Conservation (phyloP, 2,888 invertebrate genomes). For the Harpalus rubripes region DNA sequence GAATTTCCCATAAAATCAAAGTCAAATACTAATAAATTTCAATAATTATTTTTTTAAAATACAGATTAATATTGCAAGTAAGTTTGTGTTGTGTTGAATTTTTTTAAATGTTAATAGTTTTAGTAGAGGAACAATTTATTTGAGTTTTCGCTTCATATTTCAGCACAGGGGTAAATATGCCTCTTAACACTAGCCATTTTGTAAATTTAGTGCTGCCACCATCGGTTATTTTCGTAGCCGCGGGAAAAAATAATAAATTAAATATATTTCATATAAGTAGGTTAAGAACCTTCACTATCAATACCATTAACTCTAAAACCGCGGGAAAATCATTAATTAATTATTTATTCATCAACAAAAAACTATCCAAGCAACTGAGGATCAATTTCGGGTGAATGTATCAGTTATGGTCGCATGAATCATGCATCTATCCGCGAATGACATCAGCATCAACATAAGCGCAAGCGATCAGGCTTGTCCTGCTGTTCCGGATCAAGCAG, state of each 20-base stretch:
- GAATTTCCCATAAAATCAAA: no score
- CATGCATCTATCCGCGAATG: neutral
- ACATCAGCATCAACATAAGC: constrained; percentile 27
- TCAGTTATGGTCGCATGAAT: constrained; percentile 25
- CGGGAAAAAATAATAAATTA: neutral
- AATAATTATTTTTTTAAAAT: no score
- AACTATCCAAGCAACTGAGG: neutral
- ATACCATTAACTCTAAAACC: neutral
- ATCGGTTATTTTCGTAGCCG: no score
- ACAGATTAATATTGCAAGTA: no score
- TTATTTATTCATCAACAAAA: neutral
- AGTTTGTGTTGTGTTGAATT: no score
- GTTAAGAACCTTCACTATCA: constrained; percentile 3
- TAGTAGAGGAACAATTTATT: no score
- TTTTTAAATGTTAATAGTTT: no score
- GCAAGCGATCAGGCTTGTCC: neutral
- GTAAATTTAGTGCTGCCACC: no score
- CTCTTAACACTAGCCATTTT: no score
- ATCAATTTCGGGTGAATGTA: constrained; percentile 27
- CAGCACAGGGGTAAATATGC: no score
- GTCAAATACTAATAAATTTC: no score
- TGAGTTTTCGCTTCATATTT: no score
- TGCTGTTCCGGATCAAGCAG: neutral
- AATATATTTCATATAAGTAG: neutral
- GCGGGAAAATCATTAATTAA: neutral